Evolutionary conservation across 2,113 vertebrate genomes (phyloP), one percentile per base, ranked within the genome.

Genomic region (Eptatretus burgeri): DNA sequence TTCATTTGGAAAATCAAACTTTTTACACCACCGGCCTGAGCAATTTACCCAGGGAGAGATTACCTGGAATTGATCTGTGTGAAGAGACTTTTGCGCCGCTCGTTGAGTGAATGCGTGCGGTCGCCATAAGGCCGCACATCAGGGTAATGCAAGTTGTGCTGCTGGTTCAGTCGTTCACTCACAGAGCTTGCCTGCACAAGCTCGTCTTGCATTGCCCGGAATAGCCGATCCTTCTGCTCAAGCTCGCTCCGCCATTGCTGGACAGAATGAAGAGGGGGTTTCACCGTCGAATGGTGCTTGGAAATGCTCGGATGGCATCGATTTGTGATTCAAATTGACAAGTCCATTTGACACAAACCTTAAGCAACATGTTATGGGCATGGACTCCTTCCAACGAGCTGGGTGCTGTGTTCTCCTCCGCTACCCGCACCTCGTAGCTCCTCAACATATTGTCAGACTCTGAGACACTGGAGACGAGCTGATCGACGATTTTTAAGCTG

Each of bases 211-310:
- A 60, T 60, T n/a, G n/a, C n/a, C n/a, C 56, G 56, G 12, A 60
- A 60, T 10, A 60, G 56, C 56, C 56, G 56, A n/a, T 60, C n/a
- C 56, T 60, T 60, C 12, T 60, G 56, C 56, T 60, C 56, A 9
- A 60, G 56, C 56, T 60, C 56, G n/a, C n/a, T 17, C 56, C 20
- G 56, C 56, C 56, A 60, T 60, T 60, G 56, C 56, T 60, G 56
- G 56, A 20, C 13, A 60, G 11, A 60, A 20, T 11, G 12, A 60
- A n/a, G 12, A 60, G 56, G 56, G 14, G 53, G 56, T 41, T 41
- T 41, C 27, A 41, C 27, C 27, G 7, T 41, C 27, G 27, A 41
- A 3, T 41, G 27, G 27, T 41, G 27, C 27, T 41, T 5, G 27
- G 27, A 41, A 41, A 41, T 41, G 27, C 7, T 41, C 27, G 7